phyloP scores from a whole-genome alignment of 2,797 vertebrate genomes.

The Rachycentron canadum region DNA sequence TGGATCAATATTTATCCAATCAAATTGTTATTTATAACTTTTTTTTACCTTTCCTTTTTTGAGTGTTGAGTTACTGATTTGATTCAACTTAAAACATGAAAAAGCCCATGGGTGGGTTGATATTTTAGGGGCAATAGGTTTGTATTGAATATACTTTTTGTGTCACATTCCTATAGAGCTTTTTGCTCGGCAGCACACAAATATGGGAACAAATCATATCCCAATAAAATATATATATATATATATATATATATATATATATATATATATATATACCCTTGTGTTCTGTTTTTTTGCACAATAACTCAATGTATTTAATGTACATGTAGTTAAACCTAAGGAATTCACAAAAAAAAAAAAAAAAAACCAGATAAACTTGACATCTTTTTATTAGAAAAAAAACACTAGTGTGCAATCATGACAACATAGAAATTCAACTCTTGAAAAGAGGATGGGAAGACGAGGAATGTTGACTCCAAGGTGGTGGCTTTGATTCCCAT shows the following conservation, averaged over 20 bases:
- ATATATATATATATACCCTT: constrained; percentile 13
- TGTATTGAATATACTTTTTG: constrained; percentile 4
- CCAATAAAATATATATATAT: not conserved
- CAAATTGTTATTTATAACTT: not conserved
- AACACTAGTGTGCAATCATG: constrained; percentile 66
- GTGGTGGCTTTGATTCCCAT: constrained; percentile 37
- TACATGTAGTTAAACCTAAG: not conserved
- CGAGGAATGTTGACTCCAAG: constrained; percentile 60
- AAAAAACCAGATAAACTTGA: constrained; percentile 32
- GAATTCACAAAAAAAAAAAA: not conserved
- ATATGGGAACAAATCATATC: constrained; percentile 21
- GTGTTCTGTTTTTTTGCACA: no score
- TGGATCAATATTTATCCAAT: not conserved
- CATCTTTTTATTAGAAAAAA: constrained; percentile 79
- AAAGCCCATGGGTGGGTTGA: constrained; percentile 5
- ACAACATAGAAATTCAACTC: constrained; percentile 43
- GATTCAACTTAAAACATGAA: not conserved
- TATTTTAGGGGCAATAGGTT: constrained; percentile 5
- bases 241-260: constrained; percentile 3
- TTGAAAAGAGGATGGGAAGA: constrained; percentile 27
- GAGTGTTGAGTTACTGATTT: not conserved
- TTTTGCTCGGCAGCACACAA: constrained; percentile 14
- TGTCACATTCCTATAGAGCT: constrained; percentile 33
- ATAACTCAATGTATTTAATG: not conserved
- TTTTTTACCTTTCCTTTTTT: not conserved